Evolutionary conservation across 2,888 invertebrate species (phyloP).

Genomic region (Tetropium fuscum): DNA sequence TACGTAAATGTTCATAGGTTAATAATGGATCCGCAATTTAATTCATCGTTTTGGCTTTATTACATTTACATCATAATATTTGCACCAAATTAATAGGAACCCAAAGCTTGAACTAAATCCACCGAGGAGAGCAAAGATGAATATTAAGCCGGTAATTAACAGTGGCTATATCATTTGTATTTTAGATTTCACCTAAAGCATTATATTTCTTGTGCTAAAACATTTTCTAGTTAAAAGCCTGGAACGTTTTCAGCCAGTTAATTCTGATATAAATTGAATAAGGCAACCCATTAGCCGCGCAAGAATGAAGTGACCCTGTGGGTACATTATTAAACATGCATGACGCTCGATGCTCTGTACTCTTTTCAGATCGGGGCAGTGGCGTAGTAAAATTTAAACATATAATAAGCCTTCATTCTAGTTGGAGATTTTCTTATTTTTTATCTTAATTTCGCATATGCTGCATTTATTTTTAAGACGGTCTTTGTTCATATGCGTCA

Average conservation of each 20-base stretch:
- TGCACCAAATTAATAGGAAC: no score
- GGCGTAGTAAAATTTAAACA: conserved; percentile 17
- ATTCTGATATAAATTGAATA: conserved; percentile 62
- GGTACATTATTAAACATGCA: conserved; percentile 62
- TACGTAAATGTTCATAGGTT: no score
- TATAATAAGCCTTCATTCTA: no score
- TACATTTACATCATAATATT: no score
- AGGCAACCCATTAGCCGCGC: conserved; percentile 59
- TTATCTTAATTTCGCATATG: no score
- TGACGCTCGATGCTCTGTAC: conserved; percentile 40
- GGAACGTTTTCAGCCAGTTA: conserved; percentile 55
- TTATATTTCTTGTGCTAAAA: conserved; percentile 16
- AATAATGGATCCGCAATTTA: no score
- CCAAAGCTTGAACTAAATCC: no score
- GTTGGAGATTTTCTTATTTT: no score
- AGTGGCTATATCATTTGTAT: conserved; percentile 2
- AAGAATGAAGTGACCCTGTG: conserved; percentile 62
- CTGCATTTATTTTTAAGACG: no score
- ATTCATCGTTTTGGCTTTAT: no score
- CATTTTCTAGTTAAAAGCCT: conserved; percentile 23
- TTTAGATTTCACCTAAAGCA: conserved; percentile 7
- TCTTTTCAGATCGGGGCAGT: conserved; percentile 11
- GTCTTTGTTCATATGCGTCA: no score
- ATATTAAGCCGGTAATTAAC: not conserved
- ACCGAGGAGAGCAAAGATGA: not conserved